Base-by-base conservation (phyloP, 2,797 vertebrate genomes). In the Steatocranus sp. region DNA sequence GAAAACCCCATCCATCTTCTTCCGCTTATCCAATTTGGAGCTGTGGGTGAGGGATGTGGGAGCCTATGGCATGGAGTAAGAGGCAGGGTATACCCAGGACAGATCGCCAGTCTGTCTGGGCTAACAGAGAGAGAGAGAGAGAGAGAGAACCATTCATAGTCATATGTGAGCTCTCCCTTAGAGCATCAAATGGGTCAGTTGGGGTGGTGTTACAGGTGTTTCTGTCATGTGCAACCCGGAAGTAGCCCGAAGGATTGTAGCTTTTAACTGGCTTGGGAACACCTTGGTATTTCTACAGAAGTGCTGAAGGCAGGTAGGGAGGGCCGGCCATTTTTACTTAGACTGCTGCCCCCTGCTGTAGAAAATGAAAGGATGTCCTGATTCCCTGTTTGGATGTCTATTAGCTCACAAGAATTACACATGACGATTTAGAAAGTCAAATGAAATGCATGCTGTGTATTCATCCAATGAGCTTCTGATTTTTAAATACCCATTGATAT, bases 101-200 rank as follows among this genome's bases (percentile, higher is more conserved):
- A 61, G 30, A 34, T 61, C 18, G 4, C 18, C 32, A 61, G 32
- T 61, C 32, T 61, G 32, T 61, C 56, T 36, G 32, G 32, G 32
- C 56, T 61, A 61, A 61, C 56, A 56, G 25, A 38, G 38, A 12
- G 34, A 34, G 32, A 34, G 32, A 50, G 3, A 54, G 54, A 27
- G 36, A 11, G 27, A 38, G 51, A 54, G 12, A n/a, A n/a, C 56
- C 32, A n/a, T 61, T 61, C 56, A 61, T 36, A 20, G 18, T 12
- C 56, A 36, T 61, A 36, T 0, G 10, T 48, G 25, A 27, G 1
- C 68, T 8, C 0, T 48, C 68, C 1, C 10, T 46, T n/a, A 12
- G 41, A 48, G 38, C 9, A 70, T 46, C 15, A 25, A 48, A 73
- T 48, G 41, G 7, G 25, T 27, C 68, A 30, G 11, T 4, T 2